Conservation (phyloP, 2,113 vertebrate genomes). For the Pseudorectes ferrugineus region DNA sequence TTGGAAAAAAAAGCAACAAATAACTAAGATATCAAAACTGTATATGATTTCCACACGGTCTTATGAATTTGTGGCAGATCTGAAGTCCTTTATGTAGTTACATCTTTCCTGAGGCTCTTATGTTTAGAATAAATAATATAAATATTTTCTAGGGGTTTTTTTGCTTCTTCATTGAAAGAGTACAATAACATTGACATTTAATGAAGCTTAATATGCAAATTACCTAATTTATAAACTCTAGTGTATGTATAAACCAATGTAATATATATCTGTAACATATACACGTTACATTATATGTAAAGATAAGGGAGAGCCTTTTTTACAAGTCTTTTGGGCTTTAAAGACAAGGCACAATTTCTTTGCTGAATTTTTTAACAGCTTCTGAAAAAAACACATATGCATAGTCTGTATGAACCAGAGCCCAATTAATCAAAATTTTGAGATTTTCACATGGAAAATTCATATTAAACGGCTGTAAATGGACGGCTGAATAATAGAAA, state of each 20-base stretch:
- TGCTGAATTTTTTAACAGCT: not conserved
- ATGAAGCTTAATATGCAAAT: not conserved
- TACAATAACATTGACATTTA: not conserved
- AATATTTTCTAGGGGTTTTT: rapidly evolving
- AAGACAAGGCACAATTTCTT: not conserved
- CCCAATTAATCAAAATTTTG: not conserved
- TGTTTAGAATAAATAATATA: not conserved
- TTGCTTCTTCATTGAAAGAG: not conserved
- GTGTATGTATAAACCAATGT: not conserved
- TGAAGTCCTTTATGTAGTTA: not conserved
- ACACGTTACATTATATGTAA: not conserved
- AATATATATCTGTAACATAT: not conserved
- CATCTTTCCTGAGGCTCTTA: not conserved
- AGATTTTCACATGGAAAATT: not conserved
- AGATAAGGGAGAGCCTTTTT: not conserved
- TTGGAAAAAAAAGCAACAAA: not conserved
- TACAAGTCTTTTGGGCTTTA: not conserved
- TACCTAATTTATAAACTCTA: not conserved
- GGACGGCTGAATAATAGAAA: not conserved
- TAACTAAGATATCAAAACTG: not conserved
- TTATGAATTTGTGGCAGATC: not conserved
- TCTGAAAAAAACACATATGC: not conserved
- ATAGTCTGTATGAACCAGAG: not conserved
- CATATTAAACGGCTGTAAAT: not conserved
- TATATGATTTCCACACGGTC: not conserved